A percentile compares a stretch with the other conserved stretches of the same genome.
These are phyloP conservation scores for Chlorodrepanis virens DNA, from an alignment of 2,113 vertebrate species.

Conservation along the genomic window DNA sequence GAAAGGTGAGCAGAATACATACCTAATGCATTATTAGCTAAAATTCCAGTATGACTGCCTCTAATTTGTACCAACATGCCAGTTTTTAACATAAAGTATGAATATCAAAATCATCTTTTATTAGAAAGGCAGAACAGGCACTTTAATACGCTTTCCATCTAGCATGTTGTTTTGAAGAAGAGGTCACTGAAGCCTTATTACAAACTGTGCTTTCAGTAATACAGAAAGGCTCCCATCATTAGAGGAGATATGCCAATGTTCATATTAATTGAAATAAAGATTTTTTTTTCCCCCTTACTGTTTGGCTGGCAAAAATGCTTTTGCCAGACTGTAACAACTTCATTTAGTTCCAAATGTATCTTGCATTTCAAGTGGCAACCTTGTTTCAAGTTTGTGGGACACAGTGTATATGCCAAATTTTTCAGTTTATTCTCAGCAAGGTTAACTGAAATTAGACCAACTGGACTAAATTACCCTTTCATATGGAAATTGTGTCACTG, in stretches of 20 bases:
- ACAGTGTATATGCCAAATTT: not conserved
- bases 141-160: not conserved
- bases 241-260: not conserved
- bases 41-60: not conserved
- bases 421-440: not conserved
- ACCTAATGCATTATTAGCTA: not conserved
- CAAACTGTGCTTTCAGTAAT: not conserved
- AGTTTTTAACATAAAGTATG: not conserved
- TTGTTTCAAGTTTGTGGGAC: not conserved
- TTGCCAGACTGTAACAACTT: not conserved
- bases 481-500: not conserved
- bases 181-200: not conserved
- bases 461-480: not conserved
- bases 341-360: not conserved
- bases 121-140: not conserved
- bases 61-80: not conserved
- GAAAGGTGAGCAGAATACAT: not conserved
- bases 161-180: not conserved
- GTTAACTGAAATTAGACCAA: conserved; percentile 4
- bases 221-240: not conserved
- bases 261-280: not conserved
- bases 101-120: not conserved
- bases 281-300: not conserved
- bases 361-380: not conserved
- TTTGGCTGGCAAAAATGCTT: not conserved